Evolutionary conservation across 2,888 invertebrate genomes (phyloP), one percentile per base, ranked within the genome.

Genomic region (Halictus quadricinctus): DNA sequence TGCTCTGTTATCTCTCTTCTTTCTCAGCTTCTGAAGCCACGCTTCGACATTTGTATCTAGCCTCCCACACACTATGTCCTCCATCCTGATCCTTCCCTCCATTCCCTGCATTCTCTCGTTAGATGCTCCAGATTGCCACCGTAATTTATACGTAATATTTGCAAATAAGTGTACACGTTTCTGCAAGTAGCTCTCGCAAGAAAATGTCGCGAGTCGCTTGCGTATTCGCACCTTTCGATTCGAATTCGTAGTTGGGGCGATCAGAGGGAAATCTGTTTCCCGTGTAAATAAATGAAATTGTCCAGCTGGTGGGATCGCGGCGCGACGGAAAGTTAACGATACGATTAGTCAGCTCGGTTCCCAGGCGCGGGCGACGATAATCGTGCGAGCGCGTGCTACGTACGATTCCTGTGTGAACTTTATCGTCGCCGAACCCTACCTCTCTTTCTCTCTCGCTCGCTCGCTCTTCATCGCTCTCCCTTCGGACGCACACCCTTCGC

Each of bases 341-440:
- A 92, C 93, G 93, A 94, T 94, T 93, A 93, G 93, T 93, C 92
- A 92, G 91, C 86, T 86, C 86, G 88, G 92, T 94, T 94, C 94
- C 93, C 94, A 94, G 92, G 92, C 91, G 89, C 90, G 90, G 91
- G 80, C 82, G 88, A 87, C 92, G 90, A 92, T 91, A 92, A 93
- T 94, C 94, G 92, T 93, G 93, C 91, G 93, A 93, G 93, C 94
- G 93, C 92, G 93, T 93, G 93, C 91, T 90, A 88, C 89, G 88
- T 91, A 90, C 92, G 90, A 93, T 93, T 93, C 93, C 94, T 93
- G 91, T 93, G 93, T 94, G 94, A 94, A 93, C 92, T 93, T 92
- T 91, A 94, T 94, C 92, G 91, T 90, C 87, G 87, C 88, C 89
- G 88, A 92, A 92, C 92, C 92, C 93, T 89, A 91, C 83, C 84